Conservation (phyloP, 2,888 invertebrate species). For the Onthophagus sagittarius region DNA sequence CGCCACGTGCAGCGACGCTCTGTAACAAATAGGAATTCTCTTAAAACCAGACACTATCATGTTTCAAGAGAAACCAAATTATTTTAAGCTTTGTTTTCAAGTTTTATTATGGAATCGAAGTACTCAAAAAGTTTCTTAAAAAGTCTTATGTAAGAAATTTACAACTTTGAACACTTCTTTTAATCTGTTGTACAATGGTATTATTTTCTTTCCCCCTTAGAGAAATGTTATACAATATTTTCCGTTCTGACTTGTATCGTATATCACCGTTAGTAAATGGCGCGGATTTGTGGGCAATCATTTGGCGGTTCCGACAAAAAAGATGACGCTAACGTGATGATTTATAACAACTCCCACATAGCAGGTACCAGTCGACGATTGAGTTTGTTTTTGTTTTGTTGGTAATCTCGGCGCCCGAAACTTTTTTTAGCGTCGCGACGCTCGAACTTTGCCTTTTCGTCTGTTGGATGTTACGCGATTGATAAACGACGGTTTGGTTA, state of each 20-base stretch:
- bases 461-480: background rate
- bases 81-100: too few species aligned
- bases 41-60: background rate
- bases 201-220: background rate
- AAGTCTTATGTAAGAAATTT: too few species aligned
- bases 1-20: conserved; percentile 79
- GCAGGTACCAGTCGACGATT: background rate
- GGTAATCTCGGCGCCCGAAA: too few species aligned
- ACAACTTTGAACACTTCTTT: too few species aligned
- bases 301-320: background rate
- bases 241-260: background rate
- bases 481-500: background rate
- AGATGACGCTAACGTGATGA: background rate
- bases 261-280: background rate
- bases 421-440: background rate
- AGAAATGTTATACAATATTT: background rate
- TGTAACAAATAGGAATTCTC: conserved; percentile 34
- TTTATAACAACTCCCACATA: background rate
- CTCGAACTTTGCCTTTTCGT: background rate
- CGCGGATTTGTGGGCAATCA: background rate
- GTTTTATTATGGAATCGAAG: too few species aligned
- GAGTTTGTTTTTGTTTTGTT: background rate
- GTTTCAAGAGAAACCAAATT: background rate
- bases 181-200: background rate
- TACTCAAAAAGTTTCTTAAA: too few species aligned